A percentile compares a stretch with the other conserved stretches of the same genome.
phyloP scores from a whole-genome alignment of 2,113 vertebrate genomes.

The Hassar affinis region DNA sequence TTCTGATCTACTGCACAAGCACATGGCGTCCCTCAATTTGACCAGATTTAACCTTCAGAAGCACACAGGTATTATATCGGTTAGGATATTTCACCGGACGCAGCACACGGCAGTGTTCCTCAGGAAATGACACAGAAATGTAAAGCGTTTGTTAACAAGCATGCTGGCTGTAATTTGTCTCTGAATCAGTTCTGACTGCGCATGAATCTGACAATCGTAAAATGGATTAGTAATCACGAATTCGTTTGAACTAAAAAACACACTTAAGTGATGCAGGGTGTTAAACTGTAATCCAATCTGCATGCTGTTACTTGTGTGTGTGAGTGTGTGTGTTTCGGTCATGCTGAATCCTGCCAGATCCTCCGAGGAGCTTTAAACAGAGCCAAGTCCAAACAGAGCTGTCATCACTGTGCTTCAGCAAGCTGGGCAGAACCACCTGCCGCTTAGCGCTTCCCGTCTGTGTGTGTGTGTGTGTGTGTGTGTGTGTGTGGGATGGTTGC shows the following conservation, averaged over 20 bases:
- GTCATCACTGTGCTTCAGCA: conserved; percentile 36
- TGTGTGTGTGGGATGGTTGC: background rate
- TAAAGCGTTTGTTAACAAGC: background rate
- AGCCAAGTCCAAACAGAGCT: conserved; percentile 34
- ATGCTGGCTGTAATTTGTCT: background rate
- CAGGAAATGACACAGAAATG: background rate
- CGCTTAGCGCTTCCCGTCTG: conserved; percentile 15
- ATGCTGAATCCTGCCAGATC: conserved; percentile 12
- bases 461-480: conserved; percentile 2
- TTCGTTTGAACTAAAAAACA: background rate
- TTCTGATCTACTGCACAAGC: too few species aligned
- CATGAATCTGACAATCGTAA: background rate
- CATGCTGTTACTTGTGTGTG: background rate
- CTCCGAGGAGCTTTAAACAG: conserved; percentile 9
- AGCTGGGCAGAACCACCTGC: conserved; percentile 34
- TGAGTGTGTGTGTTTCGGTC: conserved; percentile 4
- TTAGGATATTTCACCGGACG: too few species aligned
- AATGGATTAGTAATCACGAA: background rate
- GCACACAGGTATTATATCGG: too few species aligned
- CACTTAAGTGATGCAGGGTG: background rate
- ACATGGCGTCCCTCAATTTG: too few species aligned
- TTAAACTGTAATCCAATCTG: conserved; percentile 21
- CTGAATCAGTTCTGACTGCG: background rate
- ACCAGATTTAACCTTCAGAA: too few species aligned
- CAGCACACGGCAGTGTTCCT: background rate